phyloP scores from a whole-genome alignment of 2,797 vertebrate genomes.

The Stomatorhinus walkeri region DNA sequence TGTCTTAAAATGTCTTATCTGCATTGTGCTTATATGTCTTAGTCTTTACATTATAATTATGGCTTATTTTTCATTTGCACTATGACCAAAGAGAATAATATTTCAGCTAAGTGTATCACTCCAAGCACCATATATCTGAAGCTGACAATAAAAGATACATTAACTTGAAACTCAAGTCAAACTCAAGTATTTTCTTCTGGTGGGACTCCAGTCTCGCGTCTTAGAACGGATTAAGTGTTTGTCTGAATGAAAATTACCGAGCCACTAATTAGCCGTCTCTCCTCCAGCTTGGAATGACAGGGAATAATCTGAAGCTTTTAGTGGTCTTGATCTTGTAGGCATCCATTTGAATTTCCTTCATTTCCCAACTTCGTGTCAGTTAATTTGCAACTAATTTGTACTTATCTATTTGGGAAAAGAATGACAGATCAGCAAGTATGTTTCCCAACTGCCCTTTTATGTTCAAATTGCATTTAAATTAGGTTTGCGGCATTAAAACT shows the following conservation, averaged over 20 bases:
- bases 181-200: background rate
- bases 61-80: background rate
- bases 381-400: background rate
- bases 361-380: background rate
- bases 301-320: background rate
- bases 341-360: background rate
- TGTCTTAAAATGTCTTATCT: background rate
- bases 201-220: background rate
- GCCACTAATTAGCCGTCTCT: background rate
- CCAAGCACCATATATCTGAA: background rate
- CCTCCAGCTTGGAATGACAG: background rate
- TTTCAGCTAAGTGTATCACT: background rate
- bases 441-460: conserved; percentile 10
- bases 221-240: background rate
- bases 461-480: conserved; percentile 39
- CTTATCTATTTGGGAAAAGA: background rate
- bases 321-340: background rate
- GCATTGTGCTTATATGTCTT: background rate
- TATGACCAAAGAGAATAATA: background rate
- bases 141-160: background rate
- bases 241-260: background rate
- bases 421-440: background rate
- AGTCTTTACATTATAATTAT: background rate
- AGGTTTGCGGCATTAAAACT: conserved; percentile 51
- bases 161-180: background rate